A percentile compares a stretch with the other conserved stretches of the same genome.
Conservation (phyloP, 2,888 invertebrate genomes). For the Ophion slaviceki region DNA sequence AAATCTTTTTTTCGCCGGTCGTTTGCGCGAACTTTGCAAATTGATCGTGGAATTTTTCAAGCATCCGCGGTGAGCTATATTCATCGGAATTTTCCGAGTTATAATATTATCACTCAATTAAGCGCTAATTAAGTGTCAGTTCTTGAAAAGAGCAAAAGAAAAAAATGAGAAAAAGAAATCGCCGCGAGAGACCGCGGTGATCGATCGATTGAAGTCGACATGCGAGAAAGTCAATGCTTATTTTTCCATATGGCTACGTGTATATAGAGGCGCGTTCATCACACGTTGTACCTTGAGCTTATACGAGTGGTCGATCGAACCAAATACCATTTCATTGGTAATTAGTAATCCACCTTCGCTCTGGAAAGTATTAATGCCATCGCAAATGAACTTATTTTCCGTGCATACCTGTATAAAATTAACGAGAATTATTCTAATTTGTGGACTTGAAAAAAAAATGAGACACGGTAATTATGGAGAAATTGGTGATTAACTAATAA, state of each 20-base stretch:
- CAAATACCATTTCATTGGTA: conserved; percentile 62
- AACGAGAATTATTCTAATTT: conserved; percentile 49
- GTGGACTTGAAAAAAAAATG: not conserved
- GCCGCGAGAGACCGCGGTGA: conserved; percentile 29
- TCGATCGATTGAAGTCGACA: conserved; percentile 54
- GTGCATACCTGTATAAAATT: conserved; percentile 43
- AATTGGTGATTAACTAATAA: conserved; percentile 6
- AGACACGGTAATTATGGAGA: conserved; percentile 29
- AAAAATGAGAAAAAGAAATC: conserved; percentile 1
- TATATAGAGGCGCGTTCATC: conserved; percentile 7
- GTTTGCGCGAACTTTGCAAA: not conserved
- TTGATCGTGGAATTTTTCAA: not conserved
- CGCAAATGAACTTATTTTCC: conserved; percentile 4
- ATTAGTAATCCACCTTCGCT: conserved; percentile 70
- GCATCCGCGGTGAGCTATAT: not conserved
- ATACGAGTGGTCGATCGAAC: conserved; percentile 45
- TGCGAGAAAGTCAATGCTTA: conserved; percentile 57
- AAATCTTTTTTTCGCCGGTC: not conserved
- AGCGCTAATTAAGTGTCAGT: conserved; percentile 55
- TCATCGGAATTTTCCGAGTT: conserved; percentile 2
- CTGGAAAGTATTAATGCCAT: conserved; percentile 35
- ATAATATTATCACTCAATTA: conserved; percentile 57
- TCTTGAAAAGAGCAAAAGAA: conserved; percentile 11
- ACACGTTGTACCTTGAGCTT: conserved; percentile 48
- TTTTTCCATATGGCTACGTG: conserved; percentile 21